Conservation (phyloP, 1,140 invertebrate species). For the Drosophila orena region DNA sequence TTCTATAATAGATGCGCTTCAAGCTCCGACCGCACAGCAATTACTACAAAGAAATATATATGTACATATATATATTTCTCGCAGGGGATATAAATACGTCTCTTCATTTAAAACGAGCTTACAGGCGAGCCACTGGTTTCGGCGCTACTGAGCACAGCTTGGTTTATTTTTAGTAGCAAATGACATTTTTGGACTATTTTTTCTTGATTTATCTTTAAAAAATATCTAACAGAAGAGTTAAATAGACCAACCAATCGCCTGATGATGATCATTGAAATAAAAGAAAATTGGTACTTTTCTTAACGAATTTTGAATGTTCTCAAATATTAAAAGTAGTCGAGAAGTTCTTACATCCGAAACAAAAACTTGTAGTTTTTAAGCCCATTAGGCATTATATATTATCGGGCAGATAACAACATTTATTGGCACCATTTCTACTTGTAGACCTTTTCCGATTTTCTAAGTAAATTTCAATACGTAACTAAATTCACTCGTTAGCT, state of each 20-base stretch:
- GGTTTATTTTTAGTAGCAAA: slow-evolving; percentile 7
- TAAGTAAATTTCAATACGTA: slow-evolving; percentile 1
- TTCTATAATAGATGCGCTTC: slow-evolving; percentile 58
- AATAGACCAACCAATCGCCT: too few relatives aligned
- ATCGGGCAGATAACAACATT: not conserved
- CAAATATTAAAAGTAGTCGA: too few relatives aligned
- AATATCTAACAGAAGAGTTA: not conserved
- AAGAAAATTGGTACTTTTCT: too few relatives aligned
- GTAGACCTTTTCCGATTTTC: not conserved
- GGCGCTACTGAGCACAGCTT: slow-evolving; percentile 13
- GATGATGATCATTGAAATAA: too few relatives aligned
- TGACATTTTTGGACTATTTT: slow-evolving; percentile 27
- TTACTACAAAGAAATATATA: slow-evolving; percentile 7
- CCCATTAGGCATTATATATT: not conserved
- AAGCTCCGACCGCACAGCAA: slow-evolving; percentile 12
- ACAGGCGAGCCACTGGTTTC: slow-evolving; percentile 7
- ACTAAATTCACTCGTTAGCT: slow-evolving; percentile 6
- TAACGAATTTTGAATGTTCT: too few relatives aligned
- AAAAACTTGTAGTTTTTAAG: not conserved
- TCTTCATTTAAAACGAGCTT: slow-evolving; percentile 15
- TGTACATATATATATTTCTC: not conserved
- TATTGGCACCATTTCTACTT: not conserved
- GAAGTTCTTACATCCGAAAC: not conserved
- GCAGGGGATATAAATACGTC: not conserved
- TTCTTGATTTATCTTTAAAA: slow-evolving; percentile 14